Evolutionary conservation across 2,113 vertebrate genomes (phyloP).

Genomic region (Tragulus kanchil): DNA sequence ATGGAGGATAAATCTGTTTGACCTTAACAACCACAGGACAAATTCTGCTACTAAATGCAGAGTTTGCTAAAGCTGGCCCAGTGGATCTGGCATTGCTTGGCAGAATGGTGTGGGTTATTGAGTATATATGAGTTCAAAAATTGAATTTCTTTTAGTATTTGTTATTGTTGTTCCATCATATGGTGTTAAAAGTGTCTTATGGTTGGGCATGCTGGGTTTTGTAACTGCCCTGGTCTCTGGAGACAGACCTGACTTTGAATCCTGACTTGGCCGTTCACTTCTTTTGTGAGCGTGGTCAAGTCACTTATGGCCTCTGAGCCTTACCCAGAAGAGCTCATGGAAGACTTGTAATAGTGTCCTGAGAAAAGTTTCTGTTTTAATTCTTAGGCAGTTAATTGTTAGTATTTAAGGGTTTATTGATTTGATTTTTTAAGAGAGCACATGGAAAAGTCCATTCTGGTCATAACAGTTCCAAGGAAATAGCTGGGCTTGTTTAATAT

Average conservation of each 20-base stretch:
- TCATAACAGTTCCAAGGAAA: conserved; percentile 59
- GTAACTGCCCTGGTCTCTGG: background rate
- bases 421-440: conserved; percentile 40
- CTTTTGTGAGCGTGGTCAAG: background rate
- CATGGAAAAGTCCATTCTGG: conserved; percentile 30
- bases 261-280: background rate
- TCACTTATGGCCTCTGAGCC: background rate
- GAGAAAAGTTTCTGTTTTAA: background rate
- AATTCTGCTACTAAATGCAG: background rate
- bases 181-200: background rate
- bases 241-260: background rate
- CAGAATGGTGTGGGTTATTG: conserved; percentile 40
- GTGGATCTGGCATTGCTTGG: background rate
- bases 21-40: conserved; percentile 14
- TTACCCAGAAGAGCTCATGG: background rate
- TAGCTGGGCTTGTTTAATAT: conserved; percentile 31
- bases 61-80: conserved; percentile 3
- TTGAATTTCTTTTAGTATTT: conserved; percentile 1
- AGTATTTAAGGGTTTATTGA: conserved; percentile 25
- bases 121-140: background rate
- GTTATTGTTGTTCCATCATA: background rate
- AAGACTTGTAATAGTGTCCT: background rate
- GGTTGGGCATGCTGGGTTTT: background rate
- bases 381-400: background rate
- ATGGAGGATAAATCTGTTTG: conserved; percentile 12